Evolutionary conservation across 2,113 vertebrate species (phyloP), one percentile per base, ranked within the genome.

Genomic region (Rhea americana): DNA sequence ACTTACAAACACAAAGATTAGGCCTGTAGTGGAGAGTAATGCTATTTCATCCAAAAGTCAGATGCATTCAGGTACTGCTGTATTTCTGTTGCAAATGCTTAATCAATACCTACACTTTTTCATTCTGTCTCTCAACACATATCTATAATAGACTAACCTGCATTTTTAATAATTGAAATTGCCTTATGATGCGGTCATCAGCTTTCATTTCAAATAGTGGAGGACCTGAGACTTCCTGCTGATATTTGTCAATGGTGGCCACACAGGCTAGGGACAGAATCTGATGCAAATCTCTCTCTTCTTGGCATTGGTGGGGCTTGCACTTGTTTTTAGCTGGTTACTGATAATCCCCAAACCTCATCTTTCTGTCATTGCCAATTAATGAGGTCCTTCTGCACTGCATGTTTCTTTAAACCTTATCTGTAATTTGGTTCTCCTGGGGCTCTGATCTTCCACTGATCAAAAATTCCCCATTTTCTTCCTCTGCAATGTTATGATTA

Each of bases 391-490:
- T 13, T 30, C 7, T 74, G 37, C 28, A 47, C 32, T 43, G 4
- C 0, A 2, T 37, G 3, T 58, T 55, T 51, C 63, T 82, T 89
- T 15, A 78, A 62, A 43, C 9, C 45, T 55, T 79, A n/a, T 66
- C 1, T 26, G 5, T 11, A 28, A 16, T 53, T 53, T 55, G 4
- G 37, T 82, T 87, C 66, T 91, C 82, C 74, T 74, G 39, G 89
- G 87, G 76, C 79, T 66, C 45, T 78, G 76, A 89, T 80, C 61
- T 70, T 94, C 47, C 58, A 13, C 58, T 67, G 76, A 63, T 78
- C 67, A 85, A 82, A 94, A 56, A 28, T 75, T 93, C 41, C 17
- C 21, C 22, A 11, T 82, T 77, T 93, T 90, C 73, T 87, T 93
- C 35, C 35, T 90, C 85, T 90, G 65, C 87, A 90, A 41, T 19